Evolutionary conservation across 2,888 invertebrate species (phyloP), one percentile per base, ranked within the genome.

Genomic region (Stratiomys singularior): DNA sequence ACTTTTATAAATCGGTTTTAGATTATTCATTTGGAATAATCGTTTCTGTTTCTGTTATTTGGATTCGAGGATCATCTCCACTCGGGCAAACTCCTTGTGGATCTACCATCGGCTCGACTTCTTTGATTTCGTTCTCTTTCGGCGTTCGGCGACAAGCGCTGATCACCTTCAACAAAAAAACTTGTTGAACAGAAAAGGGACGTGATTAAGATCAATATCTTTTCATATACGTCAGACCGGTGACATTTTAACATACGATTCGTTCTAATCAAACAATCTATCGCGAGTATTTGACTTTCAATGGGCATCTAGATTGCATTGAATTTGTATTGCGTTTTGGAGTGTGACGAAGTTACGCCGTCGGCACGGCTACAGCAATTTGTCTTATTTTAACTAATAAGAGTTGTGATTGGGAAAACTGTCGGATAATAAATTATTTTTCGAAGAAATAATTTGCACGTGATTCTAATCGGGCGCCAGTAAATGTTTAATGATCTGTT

Each of bases 101-200:
- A 9, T n/a, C n/a, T n/a, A n/a, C n/a, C 44, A 76, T 76, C 76
- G 63, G 63, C 63, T 63, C n/a, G 23, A 47, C n/a, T 76, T 64
- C 76, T 76, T 76, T 76, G 76, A 76, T 76, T 64, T 71, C 27
- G 15, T 18, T 63, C 47, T 63, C 56, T 76, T 76, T 52, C 63
- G 56, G 66, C 71, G 72, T 72, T 77, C 66, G 74, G 64, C 15
- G 47, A 76, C 64, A 64, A 76, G 63, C 76, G 60, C 47, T 47
- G 64, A 76, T 76, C 74, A 74, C 64, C 78, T 74, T 79, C 71
- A 66, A 77, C 71, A 80, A 80, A 80, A 79, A 78, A 71, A 76
- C 46, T 64, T 80, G 78, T 80, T 71, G 58, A 76, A 80, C 80
- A 80, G 77, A 78, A 80, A 80, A 80, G 78, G 80, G 79, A 79